Evolutionary conservation across 2,888 invertebrate genomes (phyloP).

Genomic region (Nymphalis c-album): DNA sequence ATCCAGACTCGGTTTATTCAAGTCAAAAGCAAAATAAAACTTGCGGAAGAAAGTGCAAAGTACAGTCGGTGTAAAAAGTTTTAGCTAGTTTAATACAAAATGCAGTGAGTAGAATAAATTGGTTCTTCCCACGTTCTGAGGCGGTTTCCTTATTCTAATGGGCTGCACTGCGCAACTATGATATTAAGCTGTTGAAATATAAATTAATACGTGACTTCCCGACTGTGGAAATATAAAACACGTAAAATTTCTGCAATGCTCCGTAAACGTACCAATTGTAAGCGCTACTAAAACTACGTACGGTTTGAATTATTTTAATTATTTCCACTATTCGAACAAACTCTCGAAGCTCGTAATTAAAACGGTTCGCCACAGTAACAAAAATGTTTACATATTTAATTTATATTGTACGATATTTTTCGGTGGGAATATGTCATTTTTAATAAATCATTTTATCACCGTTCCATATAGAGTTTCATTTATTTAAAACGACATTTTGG

Average conservation of each 20-base stretch:
- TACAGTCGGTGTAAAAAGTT: constrained; percentile 19
- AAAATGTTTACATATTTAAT: constrained; percentile 9
- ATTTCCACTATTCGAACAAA: constrained; percentile 9
- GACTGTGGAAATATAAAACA: background rate
- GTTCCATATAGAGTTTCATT: background rate
- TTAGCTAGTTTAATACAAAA: constrained; percentile 17
- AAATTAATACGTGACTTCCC: constrained; percentile 4
- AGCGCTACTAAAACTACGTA: background rate
- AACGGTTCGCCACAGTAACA: background rate
- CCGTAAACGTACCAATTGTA: background rate
- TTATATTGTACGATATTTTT: background rate
- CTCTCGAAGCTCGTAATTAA: constrained; percentile 4
- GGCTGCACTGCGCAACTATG: constrained; percentile 4
- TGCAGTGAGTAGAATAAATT: constrained; percentile 20
- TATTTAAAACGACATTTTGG: too few relatives aligned
- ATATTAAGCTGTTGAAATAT: constrained; percentile 15
- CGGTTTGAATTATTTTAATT: constrained; percentile 5
- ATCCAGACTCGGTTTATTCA: background rate
- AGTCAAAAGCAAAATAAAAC: constrained; percentile 8
- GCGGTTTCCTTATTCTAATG: constrained; percentile 16
- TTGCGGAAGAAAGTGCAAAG: constrained; percentile 3
- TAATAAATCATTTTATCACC: background rate
- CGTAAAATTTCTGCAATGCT: background rate
- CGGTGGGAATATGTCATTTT: background rate
- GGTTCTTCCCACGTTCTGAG: constrained; percentile 17